A percentile compares a stretch with the other conserved stretches of the same genome.
Conservation (phyloP, 2,113 vertebrate genomes). For the Hylia prasina region DNA sequence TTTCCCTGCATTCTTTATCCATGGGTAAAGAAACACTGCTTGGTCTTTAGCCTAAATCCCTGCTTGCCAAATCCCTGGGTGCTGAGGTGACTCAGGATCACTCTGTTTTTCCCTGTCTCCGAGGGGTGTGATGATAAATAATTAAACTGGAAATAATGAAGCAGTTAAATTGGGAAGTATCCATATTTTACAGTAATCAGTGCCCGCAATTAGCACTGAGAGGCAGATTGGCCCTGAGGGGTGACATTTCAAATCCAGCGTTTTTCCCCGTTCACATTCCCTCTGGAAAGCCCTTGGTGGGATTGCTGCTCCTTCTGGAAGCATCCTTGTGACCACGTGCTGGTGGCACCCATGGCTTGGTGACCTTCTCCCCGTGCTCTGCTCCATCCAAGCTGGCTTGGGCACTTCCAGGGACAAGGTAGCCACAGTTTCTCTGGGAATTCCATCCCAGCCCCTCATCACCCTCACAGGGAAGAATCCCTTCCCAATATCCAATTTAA, state of each 20-base stretch:
- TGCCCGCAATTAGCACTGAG: neutral
- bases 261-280: neutral
- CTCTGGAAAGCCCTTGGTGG: neutral
- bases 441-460: neutral
- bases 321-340: fast-evolving
- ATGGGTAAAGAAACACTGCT: neutral
- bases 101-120: neutral
- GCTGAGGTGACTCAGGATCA: neutral
- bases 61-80: neutral
- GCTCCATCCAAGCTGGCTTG: neutral
- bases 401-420: neutral
- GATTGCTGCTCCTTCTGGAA: neutral
- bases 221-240: neutral
- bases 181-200: neutral
- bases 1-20: neutral
- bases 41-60: neutral
- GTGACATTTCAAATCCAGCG: neutral
- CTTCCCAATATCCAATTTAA: neutral
- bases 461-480: neutral
- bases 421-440: neutral
- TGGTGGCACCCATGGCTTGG: fast-evolving
- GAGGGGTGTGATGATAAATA: neutral
- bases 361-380: neutral
- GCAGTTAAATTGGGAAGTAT: neutral
- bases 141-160: neutral